Conservation (phyloP, 2,888 invertebrate species). For the Miltochrista miniata region DNA sequence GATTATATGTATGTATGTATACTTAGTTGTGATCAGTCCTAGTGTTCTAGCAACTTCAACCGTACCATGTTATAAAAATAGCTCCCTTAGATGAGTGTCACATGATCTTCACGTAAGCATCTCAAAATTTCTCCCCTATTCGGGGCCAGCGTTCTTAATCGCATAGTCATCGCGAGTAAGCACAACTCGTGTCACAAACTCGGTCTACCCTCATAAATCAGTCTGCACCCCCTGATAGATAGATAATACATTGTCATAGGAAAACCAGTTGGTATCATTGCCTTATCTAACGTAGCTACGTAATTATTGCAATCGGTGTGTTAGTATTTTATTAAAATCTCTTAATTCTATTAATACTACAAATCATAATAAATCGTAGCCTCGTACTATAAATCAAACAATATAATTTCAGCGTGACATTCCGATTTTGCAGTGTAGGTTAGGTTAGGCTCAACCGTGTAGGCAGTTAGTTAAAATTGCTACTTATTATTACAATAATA, state of each 20-base stretch:
- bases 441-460: too few relatives aligned
- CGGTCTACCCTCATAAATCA: constrained; percentile 75
- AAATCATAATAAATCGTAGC: too few relatives aligned
- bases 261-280: constrained; percentile 47
- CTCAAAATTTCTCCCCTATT: constrained; percentile 25
- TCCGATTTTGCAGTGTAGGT: too few relatives aligned
- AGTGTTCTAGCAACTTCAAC: too few relatives aligned
- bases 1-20: too few relatives aligned
- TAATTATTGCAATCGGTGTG: constrained; percentile 18
- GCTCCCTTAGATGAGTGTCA: constrained; percentile 53
- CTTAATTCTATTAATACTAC: too few relatives aligned
- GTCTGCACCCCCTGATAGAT: constrained; percentile 69
- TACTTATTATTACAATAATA: constrained; percentile 14
- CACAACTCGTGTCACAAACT: constrained; percentile 66
- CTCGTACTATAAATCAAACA: too few relatives aligned
- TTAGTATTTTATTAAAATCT: too few relatives aligned
- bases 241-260: constrained; percentile 61
- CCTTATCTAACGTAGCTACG: constrained; percentile 36
- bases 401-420: too few relatives aligned
- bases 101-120: constrained; percentile 49
- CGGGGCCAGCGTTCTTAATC: constrained; percentile 55
- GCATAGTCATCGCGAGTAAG: constrained; percentile 74
- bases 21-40: too few relatives aligned
- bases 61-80: constrained; percentile 47
- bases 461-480: neutral